A percentile compares a stretch with the other conserved stretches of the same genome.
These are phyloP conservation scores for Microtus oregoni DNA, from an alignment of 2,113 vertebrate species.

Conservation along the genomic window DNA sequence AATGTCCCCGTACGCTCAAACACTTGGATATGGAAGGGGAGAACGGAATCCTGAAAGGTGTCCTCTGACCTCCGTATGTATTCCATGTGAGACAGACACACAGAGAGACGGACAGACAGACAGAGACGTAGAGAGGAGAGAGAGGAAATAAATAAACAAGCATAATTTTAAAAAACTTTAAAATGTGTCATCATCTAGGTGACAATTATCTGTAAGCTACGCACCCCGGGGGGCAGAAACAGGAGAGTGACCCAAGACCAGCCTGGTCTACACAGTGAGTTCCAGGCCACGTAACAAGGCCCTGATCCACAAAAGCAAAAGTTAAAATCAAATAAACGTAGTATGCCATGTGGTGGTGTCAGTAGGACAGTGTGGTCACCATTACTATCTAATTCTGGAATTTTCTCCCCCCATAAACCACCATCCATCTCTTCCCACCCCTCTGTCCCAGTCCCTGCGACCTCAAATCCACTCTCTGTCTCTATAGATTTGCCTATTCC, in stretches of 20 bases:
- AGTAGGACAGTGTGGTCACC: background rate
- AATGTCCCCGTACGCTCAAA: background rate
- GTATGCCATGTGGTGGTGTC: background rate
- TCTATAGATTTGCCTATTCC: background rate
- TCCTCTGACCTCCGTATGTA: background rate
- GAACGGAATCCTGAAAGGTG: background rate
- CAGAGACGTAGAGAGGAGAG: background rate
- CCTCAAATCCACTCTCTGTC: background rate
- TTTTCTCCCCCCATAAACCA: background rate
- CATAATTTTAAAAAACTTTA: background rate
- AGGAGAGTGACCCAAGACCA: background rate
- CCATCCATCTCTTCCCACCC: background rate
- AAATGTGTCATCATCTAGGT: background rate
- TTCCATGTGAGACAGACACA: background rate
- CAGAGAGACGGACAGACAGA: background rate
- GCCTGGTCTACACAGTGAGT: background rate
- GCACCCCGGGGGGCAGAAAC: background rate
- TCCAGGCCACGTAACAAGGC: background rate
- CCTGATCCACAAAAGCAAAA: background rate
- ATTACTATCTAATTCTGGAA: conserved; percentile 23
- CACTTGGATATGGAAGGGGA: background rate
- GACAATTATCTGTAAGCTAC: too few species aligned
- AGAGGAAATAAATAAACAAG: background rate
- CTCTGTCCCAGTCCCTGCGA: background rate
- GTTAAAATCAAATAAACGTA: background rate